A percentile compares a stretch with the other conserved stretches of the same genome.
Evolutionary conservation across 2,113 vertebrate species (phyloP).

Genomic region (Anhinga anhinga): DNA sequence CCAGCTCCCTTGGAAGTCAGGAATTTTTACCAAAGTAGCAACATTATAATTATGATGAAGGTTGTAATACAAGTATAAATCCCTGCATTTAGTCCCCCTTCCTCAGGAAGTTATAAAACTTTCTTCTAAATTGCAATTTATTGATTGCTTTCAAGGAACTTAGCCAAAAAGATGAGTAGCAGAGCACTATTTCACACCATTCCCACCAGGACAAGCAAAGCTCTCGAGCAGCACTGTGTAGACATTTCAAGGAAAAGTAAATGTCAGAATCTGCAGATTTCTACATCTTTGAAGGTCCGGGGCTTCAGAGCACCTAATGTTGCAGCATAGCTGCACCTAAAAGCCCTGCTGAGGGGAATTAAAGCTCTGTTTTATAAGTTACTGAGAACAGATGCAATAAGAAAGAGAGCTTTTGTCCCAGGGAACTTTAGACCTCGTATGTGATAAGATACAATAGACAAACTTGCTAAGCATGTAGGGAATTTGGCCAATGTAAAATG

Average conservation of each 20-base stretch:
- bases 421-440: fast-evolving
- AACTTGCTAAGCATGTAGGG: background rate
- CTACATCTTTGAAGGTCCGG: background rate
- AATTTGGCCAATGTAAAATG: background rate
- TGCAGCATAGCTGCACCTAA: background rate
- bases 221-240: background rate
- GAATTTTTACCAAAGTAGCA: background rate
- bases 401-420: background rate
- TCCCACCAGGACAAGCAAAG: background rate
- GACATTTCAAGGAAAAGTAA: background rate
- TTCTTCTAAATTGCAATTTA: background rate
- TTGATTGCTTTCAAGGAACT: background rate
- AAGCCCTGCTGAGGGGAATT: background rate
- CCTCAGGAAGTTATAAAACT: background rate
- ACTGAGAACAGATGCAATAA: background rate
- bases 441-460: background rate
- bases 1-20: background rate
- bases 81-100: background rate
- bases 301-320: background rate
- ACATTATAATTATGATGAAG: background rate
- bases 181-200: background rate
- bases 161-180: background rate
- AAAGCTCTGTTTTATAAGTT: background rate
- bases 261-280: background rate
- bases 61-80: background rate